Evolutionary conservation across 2,797 vertebrate genomes (phyloP).

Genomic region (Muscicapa comitata): DNA sequence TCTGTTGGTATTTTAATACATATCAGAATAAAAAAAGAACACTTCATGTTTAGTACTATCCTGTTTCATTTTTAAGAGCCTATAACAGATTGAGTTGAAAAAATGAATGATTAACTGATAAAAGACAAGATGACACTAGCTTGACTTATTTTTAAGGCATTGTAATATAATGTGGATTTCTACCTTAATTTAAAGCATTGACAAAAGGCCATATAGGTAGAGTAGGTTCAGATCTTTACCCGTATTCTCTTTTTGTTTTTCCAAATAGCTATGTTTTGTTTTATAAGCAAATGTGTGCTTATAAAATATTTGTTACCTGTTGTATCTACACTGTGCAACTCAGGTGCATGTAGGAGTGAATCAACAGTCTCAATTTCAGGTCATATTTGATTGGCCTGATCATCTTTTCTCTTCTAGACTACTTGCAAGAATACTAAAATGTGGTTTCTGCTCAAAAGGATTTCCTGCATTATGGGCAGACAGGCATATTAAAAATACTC

Average conservation of each 20-base stretch:
- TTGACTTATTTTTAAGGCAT: background rate
- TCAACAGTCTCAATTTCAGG: slow-evolving; percentile 3
- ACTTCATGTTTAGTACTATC: background rate
- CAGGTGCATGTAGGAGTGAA: background rate
- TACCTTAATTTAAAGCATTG: background rate
- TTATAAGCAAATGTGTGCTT: slow-evolving; percentile 1
- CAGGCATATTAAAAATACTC: slow-evolving; percentile 30
- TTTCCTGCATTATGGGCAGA: slow-evolving; percentile 60
- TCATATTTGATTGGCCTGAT: slow-evolving; percentile 21
- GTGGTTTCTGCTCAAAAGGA: slow-evolving; percentile 44
- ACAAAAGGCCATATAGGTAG: background rate
- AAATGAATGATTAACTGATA: background rate
- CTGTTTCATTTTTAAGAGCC: background rate
- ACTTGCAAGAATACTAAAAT: background rate
- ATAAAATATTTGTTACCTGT: background rate
- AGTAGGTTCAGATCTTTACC: background rate
- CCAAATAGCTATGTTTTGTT: background rate
- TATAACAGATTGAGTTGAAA: background rate
- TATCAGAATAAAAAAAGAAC: background rate
- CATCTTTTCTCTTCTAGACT: background rate
- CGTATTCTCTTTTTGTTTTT: background rate
- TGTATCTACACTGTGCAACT: background rate
- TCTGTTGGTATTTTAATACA: background rate
- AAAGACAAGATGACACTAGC: background rate
- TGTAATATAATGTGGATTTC: background rate